These are phyloP conservation scores for Flabesymbios commensalis DNA, from an alignment of 2,888 invertebrate species.

Conservation along the genomic window DNA sequence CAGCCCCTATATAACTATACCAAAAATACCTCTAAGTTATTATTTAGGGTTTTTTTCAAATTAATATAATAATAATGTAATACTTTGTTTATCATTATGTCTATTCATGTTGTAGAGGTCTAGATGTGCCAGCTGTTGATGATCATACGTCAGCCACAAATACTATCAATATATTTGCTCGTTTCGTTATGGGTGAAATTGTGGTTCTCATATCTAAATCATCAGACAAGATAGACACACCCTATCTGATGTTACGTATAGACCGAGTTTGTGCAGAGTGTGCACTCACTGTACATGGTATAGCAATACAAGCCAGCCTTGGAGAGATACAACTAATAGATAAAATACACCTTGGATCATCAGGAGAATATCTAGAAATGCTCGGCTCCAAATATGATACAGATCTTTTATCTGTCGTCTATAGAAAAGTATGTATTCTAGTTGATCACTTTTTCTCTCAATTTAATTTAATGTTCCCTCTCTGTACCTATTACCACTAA, in stretches of 20 bases:
- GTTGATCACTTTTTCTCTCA: no score
- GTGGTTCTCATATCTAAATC: constrained; percentile 69
- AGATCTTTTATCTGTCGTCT: constrained; percentile 75
- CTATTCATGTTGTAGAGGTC: constrained; percentile 63
- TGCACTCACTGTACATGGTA: constrained; percentile 78
- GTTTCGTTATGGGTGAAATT: constrained; percentile 74
- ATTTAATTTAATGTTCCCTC: background rate
- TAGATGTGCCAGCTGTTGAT: constrained; percentile 80
- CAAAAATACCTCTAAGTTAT: no score
- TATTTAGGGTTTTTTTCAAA: background rate
- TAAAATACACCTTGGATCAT: constrained; percentile 72
- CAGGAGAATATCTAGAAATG: constrained; percentile 78
- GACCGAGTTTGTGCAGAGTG: constrained; percentile 71
- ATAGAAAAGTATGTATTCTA: constrained; percentile 67
- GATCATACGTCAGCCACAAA: constrained; percentile 82
- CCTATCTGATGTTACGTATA: constrained; percentile 75
- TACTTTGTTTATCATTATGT: background rate
- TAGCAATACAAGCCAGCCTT: constrained; percentile 74
- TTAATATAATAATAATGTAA: background rate
- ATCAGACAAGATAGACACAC: constrained; percentile 65
- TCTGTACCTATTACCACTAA: background rate
- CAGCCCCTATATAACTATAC: no score
- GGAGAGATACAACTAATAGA: constrained; percentile 73
- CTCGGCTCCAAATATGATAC: constrained; percentile 67
- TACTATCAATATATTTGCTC: constrained; percentile 71